These are phyloP conservation scores for Neogale vison DNA, from an alignment of 2,113 vertebrate species.

Conservation along the genomic window DNA sequence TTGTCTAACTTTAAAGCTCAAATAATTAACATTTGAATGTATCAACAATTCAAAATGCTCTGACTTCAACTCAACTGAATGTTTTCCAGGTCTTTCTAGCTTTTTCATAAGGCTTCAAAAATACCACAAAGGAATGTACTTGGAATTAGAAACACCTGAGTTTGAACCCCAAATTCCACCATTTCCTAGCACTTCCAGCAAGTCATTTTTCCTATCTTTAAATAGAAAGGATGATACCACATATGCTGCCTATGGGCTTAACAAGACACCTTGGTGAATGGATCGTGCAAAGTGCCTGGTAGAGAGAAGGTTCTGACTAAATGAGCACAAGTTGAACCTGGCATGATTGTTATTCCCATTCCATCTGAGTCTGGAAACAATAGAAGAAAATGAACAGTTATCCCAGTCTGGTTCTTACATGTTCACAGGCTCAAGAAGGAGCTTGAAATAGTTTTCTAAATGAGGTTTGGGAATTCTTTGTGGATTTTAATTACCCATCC, in stretches of 20 bases:
- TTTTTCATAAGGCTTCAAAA: not conserved
- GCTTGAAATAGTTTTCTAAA: conserved; percentile 61
- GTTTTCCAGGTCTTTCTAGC: not conserved
- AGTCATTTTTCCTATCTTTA: not conserved
- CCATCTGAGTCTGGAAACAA: not conserved
- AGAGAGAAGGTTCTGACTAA: not conserved
- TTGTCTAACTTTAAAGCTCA: not conserved
- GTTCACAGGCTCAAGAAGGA: conserved; percentile 48
- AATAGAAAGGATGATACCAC: not conserved
- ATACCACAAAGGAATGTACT: not conserved
- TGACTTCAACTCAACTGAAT: not conserved
- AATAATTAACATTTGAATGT: not conserved
- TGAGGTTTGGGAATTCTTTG: conserved; percentile 69
- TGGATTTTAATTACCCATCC: conserved; percentile 67
- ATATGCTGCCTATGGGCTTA: not conserved
- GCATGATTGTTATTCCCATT: not conserved
- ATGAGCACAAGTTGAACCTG: not conserved
- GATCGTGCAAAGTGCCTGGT: not conserved
- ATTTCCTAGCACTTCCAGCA: not conserved
- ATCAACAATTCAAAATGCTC: not conserved
- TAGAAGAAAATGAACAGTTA: conserved; percentile 9
- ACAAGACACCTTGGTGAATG: not conserved
- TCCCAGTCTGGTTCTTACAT: not conserved
- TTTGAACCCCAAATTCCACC: not conserved
- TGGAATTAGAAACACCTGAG: conserved; percentile 16